A percentile compares a stretch with the other conserved stretches of the same genome.
phyloP scores from a whole-genome alignment of 64 coral and sea anemone genomes.

The Actinia equina region DNA sequence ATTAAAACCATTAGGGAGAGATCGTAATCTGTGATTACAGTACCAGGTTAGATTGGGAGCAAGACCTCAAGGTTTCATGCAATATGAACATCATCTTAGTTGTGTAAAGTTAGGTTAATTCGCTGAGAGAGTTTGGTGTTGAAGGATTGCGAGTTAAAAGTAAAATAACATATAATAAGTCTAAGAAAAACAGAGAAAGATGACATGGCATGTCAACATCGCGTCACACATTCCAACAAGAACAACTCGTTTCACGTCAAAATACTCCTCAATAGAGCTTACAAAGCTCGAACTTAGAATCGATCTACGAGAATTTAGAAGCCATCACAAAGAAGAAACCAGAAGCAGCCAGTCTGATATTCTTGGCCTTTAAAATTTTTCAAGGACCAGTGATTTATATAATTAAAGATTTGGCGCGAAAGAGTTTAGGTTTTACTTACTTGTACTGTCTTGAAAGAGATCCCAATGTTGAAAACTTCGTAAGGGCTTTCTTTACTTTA shows the following conservation, averaged over 20 bases:
- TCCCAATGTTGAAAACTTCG: constrained; percentile 39
- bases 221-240: not conserved
- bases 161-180: not conserved
- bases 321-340: not conserved
- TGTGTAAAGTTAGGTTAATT: no score
- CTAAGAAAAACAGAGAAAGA: not conserved
- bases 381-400: not conserved
- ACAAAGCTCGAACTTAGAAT: not conserved
- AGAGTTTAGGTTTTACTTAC: constrained; percentile 13
- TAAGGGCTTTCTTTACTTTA: constrained; percentile 56
- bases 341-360: not conserved
- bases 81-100: no score
- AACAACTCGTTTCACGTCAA: not conserved
- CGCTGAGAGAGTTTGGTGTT: no score
- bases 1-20: no score
- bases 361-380: not conserved
- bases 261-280: not conserved
- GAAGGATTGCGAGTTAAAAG: not conserved
- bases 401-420: not conserved
- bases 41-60: no score
- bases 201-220: not conserved
- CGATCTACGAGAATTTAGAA: not conserved
- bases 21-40: no score
- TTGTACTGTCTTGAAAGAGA: constrained; percentile 51
- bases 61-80: no score